phyloP scores from a whole-genome alignment of 2,888 invertebrate genomes.

The Tyria jacobaeae region DNA sequence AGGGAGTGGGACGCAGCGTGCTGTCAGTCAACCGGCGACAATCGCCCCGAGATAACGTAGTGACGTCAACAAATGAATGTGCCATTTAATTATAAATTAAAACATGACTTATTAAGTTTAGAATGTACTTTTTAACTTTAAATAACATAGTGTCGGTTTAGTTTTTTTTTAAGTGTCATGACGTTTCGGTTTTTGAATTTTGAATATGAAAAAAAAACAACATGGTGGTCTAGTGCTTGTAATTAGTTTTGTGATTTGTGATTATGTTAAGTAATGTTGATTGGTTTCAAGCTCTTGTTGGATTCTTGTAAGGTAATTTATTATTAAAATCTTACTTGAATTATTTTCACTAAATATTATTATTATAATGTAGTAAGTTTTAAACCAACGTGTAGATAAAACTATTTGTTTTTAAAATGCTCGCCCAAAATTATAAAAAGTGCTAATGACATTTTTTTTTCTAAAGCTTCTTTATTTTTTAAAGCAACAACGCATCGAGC shows the following conservation, averaged over 20 bases:
- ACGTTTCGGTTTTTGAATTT: conserved; percentile 31
- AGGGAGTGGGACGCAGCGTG: conserved; percentile 59
- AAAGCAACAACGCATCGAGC: neutral
- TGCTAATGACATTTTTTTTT: too few relatives aligned
- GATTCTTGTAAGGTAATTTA: conserved; percentile 73
- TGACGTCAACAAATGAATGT: conserved; percentile 31
- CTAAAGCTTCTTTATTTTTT: too few relatives aligned
- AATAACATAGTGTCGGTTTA: conserved; percentile 24
- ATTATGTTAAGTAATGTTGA: conserved; percentile 60
- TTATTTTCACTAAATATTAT: too few relatives aligned
- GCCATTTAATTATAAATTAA: conserved; percentile 25
- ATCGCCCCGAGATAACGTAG: conserved; percentile 63
- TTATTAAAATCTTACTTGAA: conserved; percentile 13
- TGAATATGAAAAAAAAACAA: conserved; percentile 34
- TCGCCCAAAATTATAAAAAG: too few relatives aligned
- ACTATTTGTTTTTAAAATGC: too few relatives aligned
- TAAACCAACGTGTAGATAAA: too few relatives aligned
- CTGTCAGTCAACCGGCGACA: conserved; percentile 70
- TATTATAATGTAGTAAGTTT: too few relatives aligned
- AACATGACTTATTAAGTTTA: conserved; percentile 27
- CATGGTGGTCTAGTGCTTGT: conserved; percentile 39
- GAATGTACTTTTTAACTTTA: too few relatives aligned
- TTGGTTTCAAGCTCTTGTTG: conserved; percentile 53
- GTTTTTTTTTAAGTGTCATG: conserved; percentile 32
- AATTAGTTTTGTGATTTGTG: conserved; percentile 38